Conservation (phyloP, 2,888 invertebrate species). For the Deroplatys truncata region DNA sequence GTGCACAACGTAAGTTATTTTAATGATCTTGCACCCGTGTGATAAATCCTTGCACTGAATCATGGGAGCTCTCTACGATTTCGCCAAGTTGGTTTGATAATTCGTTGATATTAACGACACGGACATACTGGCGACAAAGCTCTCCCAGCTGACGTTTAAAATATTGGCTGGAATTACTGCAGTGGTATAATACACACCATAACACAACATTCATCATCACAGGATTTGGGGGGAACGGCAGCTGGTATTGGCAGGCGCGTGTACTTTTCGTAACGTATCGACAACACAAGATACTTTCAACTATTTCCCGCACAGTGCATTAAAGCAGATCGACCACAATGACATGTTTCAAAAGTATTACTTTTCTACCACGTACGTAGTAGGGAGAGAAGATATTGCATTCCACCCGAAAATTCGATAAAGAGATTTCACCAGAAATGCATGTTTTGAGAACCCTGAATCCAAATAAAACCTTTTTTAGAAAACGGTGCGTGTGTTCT, state of each 20-base stretch:
- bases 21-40: too few relatives aligned
- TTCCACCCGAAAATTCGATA: too few relatives aligned
- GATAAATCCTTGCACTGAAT: too few relatives aligned
- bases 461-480: too few relatives aligned
- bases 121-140: neutral
- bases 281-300: neutral
- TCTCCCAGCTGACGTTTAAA: neutral
- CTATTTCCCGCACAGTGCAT: neutral
- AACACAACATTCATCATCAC: neutral
- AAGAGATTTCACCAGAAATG: too few relatives aligned
- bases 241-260: neutral
- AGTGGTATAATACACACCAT: neutral
- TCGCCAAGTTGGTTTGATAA: neutral
- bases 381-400: too few relatives aligned
- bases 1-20: too few relatives aligned
- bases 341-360: too few relatives aligned
- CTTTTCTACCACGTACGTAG: too few relatives aligned
- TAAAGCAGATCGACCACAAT: neutral
- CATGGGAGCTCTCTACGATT: neutral
- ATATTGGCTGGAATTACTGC: neutral
- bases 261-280: neutral
- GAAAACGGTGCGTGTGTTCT: too few relatives aligned
- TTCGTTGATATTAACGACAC: neutral
- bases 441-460: too few relatives aligned
- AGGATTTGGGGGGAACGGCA: neutral